phyloP scores from a whole-genome alignment of 2,888 invertebrate genomes.

The Xestoiulus laeticollis region DNA sequence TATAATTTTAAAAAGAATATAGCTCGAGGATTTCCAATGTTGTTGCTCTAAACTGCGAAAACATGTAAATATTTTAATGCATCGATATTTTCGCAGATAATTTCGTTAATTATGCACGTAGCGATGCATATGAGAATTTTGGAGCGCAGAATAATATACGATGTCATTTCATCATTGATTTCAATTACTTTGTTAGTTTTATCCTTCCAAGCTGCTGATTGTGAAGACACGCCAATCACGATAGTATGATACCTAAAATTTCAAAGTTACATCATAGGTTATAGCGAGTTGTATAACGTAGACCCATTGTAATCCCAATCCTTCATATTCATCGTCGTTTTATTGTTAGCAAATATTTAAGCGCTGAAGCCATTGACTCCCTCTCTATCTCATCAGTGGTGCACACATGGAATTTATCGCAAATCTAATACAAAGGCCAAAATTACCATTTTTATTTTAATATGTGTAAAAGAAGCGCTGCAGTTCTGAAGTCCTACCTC shows the following conservation, averaged over 20 bases:
- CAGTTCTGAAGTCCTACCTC: not conserved
- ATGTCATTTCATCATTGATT: not conserved
- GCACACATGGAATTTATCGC: slow-evolving; percentile 24
- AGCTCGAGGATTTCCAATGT: no score
- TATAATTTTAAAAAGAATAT: no score
- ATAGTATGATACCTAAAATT: not conserved
- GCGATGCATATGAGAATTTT: not conserved
- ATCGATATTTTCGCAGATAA: no score
- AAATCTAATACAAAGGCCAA: not conserved
- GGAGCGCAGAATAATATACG: not conserved
- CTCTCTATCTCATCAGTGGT: slow-evolving; percentile 2
- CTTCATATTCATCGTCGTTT: not conserved
- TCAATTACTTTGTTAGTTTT: not conserved
- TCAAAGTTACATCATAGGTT: not conserved
- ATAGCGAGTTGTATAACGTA: not conserved
- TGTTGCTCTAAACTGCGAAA: no score
- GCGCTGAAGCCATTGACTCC: not conserved
- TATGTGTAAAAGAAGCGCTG: slow-evolving; percentile 2
- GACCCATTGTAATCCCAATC: not conserved
- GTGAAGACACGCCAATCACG: not conserved
- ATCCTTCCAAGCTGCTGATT: not conserved
- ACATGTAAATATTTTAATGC: no score
- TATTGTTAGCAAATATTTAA: slow-evolving; percentile 3
- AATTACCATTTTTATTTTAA: slow-evolving; percentile 27
- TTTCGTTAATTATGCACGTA: no score